These are phyloP conservation scores for Holothuria scabra DNA, from an alignment of 53 echinoderm and acorn worm species.

Conservation along the genomic window DNA sequence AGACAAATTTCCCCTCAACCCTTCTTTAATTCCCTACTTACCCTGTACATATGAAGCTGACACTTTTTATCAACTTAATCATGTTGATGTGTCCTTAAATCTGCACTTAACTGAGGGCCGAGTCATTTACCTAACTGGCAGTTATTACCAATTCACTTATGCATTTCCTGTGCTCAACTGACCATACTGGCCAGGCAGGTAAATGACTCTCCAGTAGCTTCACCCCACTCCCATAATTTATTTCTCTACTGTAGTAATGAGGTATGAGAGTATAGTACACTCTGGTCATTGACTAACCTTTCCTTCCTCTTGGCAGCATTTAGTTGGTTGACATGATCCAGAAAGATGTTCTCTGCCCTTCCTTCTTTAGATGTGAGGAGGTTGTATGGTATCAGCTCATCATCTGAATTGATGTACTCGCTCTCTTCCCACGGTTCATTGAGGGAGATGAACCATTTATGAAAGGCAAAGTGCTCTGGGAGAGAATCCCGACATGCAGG, in stretches of 20 bases:
- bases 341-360: constrained; percentile 78
- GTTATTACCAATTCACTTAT: too few relatives aligned
- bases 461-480: constrained; percentile 56
- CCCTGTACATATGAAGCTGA: background rate
- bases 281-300: constrained; percentile 58
- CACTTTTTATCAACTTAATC: too few relatives aligned
- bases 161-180: too few relatives aligned
- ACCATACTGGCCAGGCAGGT: too few relatives aligned
- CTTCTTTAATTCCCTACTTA: too few relatives aligned
- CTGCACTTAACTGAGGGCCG: too few relatives aligned
- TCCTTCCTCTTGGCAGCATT: constrained; percentile 86
- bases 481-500: constrained; percentile 66
- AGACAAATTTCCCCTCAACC: too few relatives aligned
- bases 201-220: too few relatives aligned
- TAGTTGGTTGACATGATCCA: constrained; percentile 75
- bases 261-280: background rate
- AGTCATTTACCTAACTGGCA: too few relatives aligned
- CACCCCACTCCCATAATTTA: too few relatives aligned
- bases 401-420: constrained; percentile 75
- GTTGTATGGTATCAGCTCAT: constrained; percentile 76
- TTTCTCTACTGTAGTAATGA: background rate
- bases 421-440: constrained; percentile 71
- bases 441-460: constrained; percentile 76
- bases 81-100: too few relatives aligned
- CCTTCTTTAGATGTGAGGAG: constrained; percentile 52